Percentiles rank a stretch among this genome's conserved stretches.
These are phyloP conservation scores for Plebejus argus DNA, from an alignment of 2,888 invertebrate species.

Conservation along the genomic window DNA sequence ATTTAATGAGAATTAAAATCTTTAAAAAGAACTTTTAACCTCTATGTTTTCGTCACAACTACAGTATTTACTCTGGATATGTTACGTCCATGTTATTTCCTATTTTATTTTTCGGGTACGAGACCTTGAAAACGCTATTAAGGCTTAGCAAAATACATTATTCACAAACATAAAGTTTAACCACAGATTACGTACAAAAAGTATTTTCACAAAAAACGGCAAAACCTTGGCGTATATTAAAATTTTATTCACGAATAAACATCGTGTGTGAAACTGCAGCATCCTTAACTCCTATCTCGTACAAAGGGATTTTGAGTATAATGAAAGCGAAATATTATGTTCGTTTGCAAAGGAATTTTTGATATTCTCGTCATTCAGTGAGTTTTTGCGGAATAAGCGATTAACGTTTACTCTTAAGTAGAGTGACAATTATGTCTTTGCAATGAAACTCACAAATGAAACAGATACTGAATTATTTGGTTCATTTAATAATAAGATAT, in stretches of 20 bases:
- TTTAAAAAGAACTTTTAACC: too few relatives aligned
- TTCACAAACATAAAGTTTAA: background rate
- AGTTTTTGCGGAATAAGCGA: background rate
- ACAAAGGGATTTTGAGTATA: conserved; percentile 25
- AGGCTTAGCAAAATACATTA: background rate
- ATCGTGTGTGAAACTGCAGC: conserved; percentile 8
- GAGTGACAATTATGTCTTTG: background rate
- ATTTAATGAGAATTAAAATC: too few relatives aligned
- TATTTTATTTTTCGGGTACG: background rate
- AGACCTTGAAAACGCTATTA: background rate
- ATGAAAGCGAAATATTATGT: background rate
- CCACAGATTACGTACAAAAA: conserved; percentile 3
- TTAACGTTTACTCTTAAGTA: background rate
- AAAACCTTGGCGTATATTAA: conserved; percentile 21
- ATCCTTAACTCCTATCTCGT: conserved; percentile 22
- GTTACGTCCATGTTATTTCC: background rate
- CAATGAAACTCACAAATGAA: too few relatives aligned
- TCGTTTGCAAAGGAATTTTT: conserved; percentile 3
- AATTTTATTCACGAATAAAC: conserved; percentile 26
- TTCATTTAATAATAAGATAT: too few relatives aligned
- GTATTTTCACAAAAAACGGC: background rate
- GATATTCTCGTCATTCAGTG: background rate
- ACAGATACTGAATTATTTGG: too few relatives aligned
- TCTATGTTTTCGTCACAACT: too few relatives aligned
- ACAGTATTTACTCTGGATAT: too few relatives aligned